Base-by-base conservation (phyloP, 2,113 vertebrate species). In the Thunnus maccoyii region DNA sequence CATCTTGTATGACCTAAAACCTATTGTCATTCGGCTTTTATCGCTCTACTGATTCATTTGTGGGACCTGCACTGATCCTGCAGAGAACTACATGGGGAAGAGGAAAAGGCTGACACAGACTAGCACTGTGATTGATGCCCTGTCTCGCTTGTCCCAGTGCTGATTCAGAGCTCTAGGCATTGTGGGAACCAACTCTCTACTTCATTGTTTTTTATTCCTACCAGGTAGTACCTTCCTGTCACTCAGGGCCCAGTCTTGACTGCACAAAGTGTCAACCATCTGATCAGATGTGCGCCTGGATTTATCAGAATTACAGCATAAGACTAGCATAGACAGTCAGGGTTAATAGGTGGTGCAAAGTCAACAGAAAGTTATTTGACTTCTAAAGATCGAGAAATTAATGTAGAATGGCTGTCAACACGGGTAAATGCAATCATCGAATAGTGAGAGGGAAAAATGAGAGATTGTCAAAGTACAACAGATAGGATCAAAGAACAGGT, bases 111-210 rank as follows among this genome's bases (percentile, higher is more conserved):
- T 91, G 91, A 89, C 88, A 76, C 63, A 75, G 82, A 73, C 72
- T 30, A 16, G 55, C 41, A 1, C 41, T 17, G 58, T 91, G 92
- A 91, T 87, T 90, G 91, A 91, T 92, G 86, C 73, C 41, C 87
- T 74, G 84, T 82, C 76, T 83, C 8, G n/a, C 67, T 65, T 56
- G 27, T 82, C 83, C 71, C 60, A 41, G 51, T 87, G 83, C 88
- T 89, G 91, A 93, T 86, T 89, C 88, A 85, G 86, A 86, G 76
- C 71, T 77, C 17, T 36, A 30, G 84, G 82, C 82, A 36, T 66
- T 66, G 60, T 84, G 72, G 78, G 63, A 91, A 86, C 82, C 69
- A 63, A 18, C 63, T 81, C 83, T 78, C 69, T 74, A 71, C 71
- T 67, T 72, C 16, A 64, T 66, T 87, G 83, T 61, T 82, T 84